Evolutionary conservation across 1,140 invertebrate genomes (phyloP), one percentile per base, ranked within the genome.

Genomic region (Drosophila lacteicornis): DNA sequence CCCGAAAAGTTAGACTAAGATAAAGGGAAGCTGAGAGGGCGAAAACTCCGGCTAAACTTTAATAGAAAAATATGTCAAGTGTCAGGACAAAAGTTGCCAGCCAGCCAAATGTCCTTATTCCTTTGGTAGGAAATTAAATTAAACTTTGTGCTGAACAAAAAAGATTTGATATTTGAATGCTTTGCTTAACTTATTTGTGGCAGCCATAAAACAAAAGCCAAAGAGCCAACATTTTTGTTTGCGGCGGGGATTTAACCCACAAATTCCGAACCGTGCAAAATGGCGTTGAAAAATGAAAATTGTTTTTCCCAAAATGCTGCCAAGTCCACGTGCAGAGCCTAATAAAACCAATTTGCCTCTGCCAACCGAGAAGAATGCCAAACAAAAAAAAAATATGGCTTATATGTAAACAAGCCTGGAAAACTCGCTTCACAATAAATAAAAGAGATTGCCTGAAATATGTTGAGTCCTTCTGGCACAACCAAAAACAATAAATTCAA

Each of bases 401-500:
- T 47, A 55, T 65, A 68, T 55, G 36, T 36, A 56, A 57, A 47
- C 46, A 56, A 60, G 63, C 25, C 53, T 38, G 62, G 12, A 67
- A 66, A 77, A 67, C 46, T 27, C 17, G 53, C 27, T 38, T 36
- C 30, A 49, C 27, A 47, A 63, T 40, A 57, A 75, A 58, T 57
- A 58, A 58, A 45, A 30, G n/a, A 53, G 47, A 68, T 56, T 70
- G 40, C 40, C 51, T 70, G 63, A 69, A 63, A 75, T 45, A 55
- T 57, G 67, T 61, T n/a, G 65, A 74, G 30, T 49, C 38, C 56
- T 33, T 38, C 56, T 59, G 60, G 60, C 69, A 46, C 43, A 60
- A 51, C 61, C 45, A 51, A 51, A 70, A 79, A 79, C 75, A 78
- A 79, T 79, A 79, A 79, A 79, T 79, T 79, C 76, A 79, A 79